Conservation (phyloP, 2,113 vertebrate species). For the Oreochromis aureus region DNA sequence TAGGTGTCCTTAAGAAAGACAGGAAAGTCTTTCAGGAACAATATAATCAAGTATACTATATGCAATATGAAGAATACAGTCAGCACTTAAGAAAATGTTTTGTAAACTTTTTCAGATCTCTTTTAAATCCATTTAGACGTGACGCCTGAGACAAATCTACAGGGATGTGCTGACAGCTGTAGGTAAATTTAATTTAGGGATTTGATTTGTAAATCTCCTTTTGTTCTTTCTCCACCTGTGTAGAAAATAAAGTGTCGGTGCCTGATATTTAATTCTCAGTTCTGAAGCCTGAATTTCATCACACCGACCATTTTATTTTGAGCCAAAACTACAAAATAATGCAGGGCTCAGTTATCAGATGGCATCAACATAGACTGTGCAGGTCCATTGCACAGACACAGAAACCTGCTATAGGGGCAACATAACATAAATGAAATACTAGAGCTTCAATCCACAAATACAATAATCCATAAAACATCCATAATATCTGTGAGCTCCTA, state of each 20-base stretch:
- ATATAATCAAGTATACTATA: not conserved
- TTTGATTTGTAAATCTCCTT: not conserved
- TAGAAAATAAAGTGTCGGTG: not conserved
- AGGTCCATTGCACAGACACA: not conserved
- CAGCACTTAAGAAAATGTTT: not conserved
- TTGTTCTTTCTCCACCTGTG: not conserved
- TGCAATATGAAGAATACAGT: not conserved
- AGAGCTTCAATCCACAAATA: fast-evolving
- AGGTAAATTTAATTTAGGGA: not conserved
- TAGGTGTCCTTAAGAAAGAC: fast-evolving
- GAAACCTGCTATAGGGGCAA: not conserved
- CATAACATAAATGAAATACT: not conserved
- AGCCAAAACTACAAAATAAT: not conserved
- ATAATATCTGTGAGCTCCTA: not conserved
- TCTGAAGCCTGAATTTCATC: not conserved
- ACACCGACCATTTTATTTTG: not conserved
- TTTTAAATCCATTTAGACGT: not conserved
- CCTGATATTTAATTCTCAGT: not conserved
- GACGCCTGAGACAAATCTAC: not conserved
- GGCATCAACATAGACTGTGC: fast-evolving
- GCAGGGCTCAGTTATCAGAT: not conserved
- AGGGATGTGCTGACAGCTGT: not conserved
- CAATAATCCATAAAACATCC: not conserved
- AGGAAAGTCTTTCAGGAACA: not conserved
- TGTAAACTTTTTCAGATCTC: not conserved